phyloP scores from a whole-genome alignment of 1,140 invertebrate species.

The Sarcophaga bullata region DNA sequence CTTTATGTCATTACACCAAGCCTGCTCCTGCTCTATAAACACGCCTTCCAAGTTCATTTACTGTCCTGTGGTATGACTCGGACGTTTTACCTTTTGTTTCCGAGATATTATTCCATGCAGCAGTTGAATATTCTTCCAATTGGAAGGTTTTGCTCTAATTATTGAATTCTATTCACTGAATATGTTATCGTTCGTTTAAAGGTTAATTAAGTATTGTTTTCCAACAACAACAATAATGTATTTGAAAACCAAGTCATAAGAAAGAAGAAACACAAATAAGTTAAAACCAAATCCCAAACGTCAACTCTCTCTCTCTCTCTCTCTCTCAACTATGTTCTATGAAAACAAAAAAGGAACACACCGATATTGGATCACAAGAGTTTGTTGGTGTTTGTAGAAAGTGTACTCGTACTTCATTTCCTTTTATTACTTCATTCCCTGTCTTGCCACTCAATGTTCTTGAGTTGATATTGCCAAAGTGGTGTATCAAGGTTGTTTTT shows the following conservation, averaged over 20 bases:
- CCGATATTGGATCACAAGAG: neutral
- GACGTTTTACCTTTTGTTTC: too few species aligned
- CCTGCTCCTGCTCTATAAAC: too few species aligned
- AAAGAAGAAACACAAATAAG: neutral
- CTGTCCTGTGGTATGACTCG: too few species aligned
- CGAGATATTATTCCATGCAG: too few species aligned
- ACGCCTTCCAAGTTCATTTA: too few species aligned
- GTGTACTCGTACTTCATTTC: slow-evolving; percentile 3
- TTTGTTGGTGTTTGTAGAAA: neutral
- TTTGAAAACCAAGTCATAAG: neutral
- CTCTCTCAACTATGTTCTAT: neutral
- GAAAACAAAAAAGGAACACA: neutral
- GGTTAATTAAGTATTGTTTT: neutral
- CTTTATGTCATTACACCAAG: too few species aligned
- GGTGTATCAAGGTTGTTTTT: slow-evolving; percentile 3
- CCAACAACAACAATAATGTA: neutral
- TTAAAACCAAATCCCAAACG: slow-evolving; percentile 15
- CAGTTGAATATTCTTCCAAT: too few species aligned
- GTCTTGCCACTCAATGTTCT: neutral
- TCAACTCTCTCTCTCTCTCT: slow-evolving; percentile 5
- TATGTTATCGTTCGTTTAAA: too few species aligned
- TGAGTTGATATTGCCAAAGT: neutral
- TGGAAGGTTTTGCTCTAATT: too few species aligned
- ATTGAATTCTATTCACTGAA: too few species aligned
- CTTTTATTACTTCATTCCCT: neutral